Base-by-base conservation (phyloP, 2,797 vertebrate species). In the Ptychobarbus kaznakovi region DNA sequence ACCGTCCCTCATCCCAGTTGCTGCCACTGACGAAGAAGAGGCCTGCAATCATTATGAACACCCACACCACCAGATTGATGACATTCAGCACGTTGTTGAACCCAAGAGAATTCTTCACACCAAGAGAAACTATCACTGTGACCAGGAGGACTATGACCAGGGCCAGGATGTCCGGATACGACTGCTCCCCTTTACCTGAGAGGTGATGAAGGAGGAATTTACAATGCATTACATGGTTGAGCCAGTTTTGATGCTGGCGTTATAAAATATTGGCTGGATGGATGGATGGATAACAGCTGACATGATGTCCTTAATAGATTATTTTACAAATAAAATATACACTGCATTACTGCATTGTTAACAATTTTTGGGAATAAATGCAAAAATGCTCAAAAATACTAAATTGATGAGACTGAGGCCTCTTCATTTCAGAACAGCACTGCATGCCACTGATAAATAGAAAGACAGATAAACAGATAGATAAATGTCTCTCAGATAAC, bases 41-140 rank as follows among this genome's bases (percentile, higher is more conserved):
- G 22, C 98, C 98, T 0, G 98, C 96, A 1, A 99, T 97, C 97
- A 99, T 98, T 91, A 99, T 97, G 95, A 99, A 99, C 84, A 98
- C 91, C 98, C 98, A 99, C 78, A 99, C 98, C 0, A 95, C 92
- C 90, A 99, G 94, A 92, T 99, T 99, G 90, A 99, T 96, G 88
- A 99, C 93, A 0, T 99, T 99, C 90, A 99, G 96, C 46, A 95
- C 93, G 0, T 99, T 99, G 95, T 99, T 99, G 93, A 99, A 96
- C 56, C 98, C 97, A 86, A 99, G 97, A 0, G 98, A 99, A 88
- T 99, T 99, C 93, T 99, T 99, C 89, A 99, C 98, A 0, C 98
- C 98, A 87, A 99, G 88, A 9, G 98, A 96, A 3, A 99, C 97
- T 0, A 99, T 96, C 89, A 97, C 92, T 0, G 98, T 99, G 90